Conservation (phyloP, 2,888 invertebrate genomes). For the Nineta flava region DNA sequence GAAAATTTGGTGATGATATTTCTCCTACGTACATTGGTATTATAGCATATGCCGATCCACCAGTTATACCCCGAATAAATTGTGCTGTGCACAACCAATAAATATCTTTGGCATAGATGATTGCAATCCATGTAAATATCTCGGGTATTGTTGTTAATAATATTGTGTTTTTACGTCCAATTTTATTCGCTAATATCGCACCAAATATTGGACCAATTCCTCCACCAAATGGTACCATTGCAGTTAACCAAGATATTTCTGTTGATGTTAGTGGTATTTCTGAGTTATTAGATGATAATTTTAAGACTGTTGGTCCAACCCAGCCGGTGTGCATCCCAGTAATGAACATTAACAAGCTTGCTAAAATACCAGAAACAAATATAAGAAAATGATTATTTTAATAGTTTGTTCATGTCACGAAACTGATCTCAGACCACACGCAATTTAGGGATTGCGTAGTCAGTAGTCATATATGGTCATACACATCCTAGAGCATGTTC, state of each 20-base stretch:
- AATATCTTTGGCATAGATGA: background rate
- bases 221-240: slow-evolving; percentile 2
- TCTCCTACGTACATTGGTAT: slow-evolving; percentile 45
- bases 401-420: too few relatives aligned
- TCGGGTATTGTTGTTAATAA: background rate
- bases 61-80: slow-evolving; percentile 46
- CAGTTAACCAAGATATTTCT: slow-evolving; percentile 2
- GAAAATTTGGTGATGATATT: slow-evolving; percentile 35
- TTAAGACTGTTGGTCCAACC: slow-evolving; percentile 2
- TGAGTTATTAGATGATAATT: background rate
- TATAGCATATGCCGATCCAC: slow-evolving; percentile 24
- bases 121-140: slow-evolving; percentile 1
- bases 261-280: background rate
- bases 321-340: slow-evolving; percentile 3
- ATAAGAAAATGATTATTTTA: too few relatives aligned
- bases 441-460: too few relatives aligned
- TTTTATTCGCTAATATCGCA: background rate
- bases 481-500: too few relatives aligned
- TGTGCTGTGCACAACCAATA: background rate
- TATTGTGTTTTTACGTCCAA: slow-evolving; percentile 4
- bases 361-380: too few relatives aligned
- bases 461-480: too few relatives aligned
- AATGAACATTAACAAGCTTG: background rate
- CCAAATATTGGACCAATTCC: background rate
- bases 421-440: too few relatives aligned